These are phyloP conservation scores for Temnothorax nylanderi DNA, from an alignment of 1,140 invertebrate species.

Conservation along the genomic window DNA sequence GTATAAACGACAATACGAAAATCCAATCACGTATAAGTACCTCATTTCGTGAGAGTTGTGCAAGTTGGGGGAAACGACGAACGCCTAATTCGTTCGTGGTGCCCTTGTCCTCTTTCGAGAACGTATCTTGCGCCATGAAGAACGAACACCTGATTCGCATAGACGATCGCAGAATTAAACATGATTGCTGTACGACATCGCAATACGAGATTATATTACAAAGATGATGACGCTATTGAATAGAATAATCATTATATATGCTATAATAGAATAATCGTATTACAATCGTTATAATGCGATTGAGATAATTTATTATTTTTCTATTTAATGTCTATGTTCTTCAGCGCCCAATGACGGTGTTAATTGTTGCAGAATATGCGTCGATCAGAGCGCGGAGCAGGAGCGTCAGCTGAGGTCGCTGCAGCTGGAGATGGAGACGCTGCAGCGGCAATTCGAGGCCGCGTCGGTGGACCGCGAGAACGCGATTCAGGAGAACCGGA, in stretches of 20 bases:
- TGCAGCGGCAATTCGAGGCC: slow-evolving; percentile 86
- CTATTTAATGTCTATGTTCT: neutral
- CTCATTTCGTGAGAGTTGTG: slow-evolving; percentile 40
- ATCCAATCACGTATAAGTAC: slow-evolving; percentile 41
- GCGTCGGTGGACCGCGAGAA: slow-evolving; percentile 86
- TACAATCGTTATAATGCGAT: neutral
- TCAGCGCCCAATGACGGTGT: neutral
- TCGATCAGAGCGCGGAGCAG: slow-evolving; percentile 80
- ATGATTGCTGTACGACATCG: neutral
- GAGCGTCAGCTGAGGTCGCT: slow-evolving; percentile 80
- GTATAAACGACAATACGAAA: slow-evolving; percentile 23
- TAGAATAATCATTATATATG: neutral
- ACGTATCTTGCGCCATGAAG: slow-evolving; percentile 54
- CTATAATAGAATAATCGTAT: neutral
- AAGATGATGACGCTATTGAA: neutral
- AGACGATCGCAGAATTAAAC: slow-evolving; percentile 46
- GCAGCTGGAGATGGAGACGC: slow-evolving; percentile 86
- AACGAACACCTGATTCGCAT: slow-evolving; percentile 46
- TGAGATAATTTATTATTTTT: neutral
- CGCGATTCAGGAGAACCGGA: slow-evolving; percentile 87
- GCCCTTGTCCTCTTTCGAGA: slow-evolving; percentile 72
- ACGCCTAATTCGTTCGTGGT: slow-evolving; percentile 52
- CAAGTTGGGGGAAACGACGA: slow-evolving; percentile 47
- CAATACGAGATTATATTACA: neutral
- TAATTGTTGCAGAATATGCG: slow-evolving; percentile 73